Percentiles rank a stretch among this genome's conserved stretches.
Evolutionary conservation across 2,113 vertebrate species (phyloP).

Genomic region (Vireo altiloquus): DNA sequence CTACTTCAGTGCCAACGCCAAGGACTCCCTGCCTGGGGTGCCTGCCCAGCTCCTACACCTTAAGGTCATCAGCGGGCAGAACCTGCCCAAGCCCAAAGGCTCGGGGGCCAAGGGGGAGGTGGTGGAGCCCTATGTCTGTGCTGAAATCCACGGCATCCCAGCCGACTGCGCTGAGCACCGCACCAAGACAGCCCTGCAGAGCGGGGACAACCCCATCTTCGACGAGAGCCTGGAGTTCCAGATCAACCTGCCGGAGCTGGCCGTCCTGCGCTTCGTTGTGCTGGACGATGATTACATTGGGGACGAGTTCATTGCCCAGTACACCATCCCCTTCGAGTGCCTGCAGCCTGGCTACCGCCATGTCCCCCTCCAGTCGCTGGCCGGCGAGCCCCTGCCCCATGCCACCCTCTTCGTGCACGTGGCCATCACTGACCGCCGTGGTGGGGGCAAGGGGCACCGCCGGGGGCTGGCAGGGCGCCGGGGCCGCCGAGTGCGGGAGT

Average conservation of each 20-base stretch:
- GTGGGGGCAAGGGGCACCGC: slow-evolving; percentile 86
- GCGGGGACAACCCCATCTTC: slow-evolving; percentile 88
- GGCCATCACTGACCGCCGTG: slow-evolving; percentile 88
- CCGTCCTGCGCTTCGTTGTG: slow-evolving; percentile 86
- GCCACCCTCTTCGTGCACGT: slow-evolving; percentile 88
- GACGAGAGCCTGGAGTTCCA: slow-evolving; percentile 93
- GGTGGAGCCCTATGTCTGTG: slow-evolving; percentile 90
- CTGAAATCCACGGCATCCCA: slow-evolving; percentile 89
- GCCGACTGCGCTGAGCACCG: slow-evolving; percentile 89
- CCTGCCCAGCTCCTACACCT: slow-evolving; percentile 90
- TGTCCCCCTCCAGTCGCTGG: slow-evolving; percentile 85
- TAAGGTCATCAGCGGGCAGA: slow-evolving; percentile 91
- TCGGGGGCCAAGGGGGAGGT: slow-evolving; percentile 91
- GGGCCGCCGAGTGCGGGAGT: slow-evolving; percentile 83
- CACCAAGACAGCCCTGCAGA: slow-evolving; percentile 89
- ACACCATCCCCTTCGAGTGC: slow-evolving; percentile 92
- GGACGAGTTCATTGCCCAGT: slow-evolving; percentile 92
- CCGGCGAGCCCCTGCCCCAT: slow-evolving; percentile 85
- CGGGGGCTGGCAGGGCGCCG: slow-evolving; percentile 86
- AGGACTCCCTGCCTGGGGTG: slow-evolving; percentile 87
- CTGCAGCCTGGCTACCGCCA: slow-evolving; percentile 90
- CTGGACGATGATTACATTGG: slow-evolving; percentile 91
- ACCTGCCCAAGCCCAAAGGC: slow-evolving; percentile 89
- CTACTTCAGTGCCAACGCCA: slow-evolving; percentile 90
- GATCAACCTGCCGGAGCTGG: slow-evolving; percentile 89